phyloP scores from a whole-genome alignment of 2,113 vertebrate species.

The Porphyrio hochstetteri region DNA sequence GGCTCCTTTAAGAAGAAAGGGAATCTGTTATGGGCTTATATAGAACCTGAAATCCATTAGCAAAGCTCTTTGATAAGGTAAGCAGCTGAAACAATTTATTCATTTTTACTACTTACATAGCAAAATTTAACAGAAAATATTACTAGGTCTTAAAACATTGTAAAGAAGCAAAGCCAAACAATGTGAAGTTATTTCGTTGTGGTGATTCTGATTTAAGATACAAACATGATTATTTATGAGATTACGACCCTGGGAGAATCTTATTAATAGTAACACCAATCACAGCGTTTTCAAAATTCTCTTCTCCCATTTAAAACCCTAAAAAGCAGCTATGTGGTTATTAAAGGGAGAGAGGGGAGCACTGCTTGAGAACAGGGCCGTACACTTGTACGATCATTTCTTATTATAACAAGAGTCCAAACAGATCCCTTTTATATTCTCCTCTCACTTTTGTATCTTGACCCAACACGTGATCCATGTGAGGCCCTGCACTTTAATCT shows the following conservation, averaged over 20 bases:
- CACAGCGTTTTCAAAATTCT: neutral
- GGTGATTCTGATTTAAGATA: neutral
- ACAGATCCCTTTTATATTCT: slow-evolving; percentile 11
- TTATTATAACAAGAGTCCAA: neutral
- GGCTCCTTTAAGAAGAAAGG: neutral
- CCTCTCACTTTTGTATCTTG: slow-evolving; percentile 10
- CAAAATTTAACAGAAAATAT: neutral
- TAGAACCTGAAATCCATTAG: neutral
- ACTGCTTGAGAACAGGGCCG: neutral
- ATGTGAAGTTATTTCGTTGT: neutral
- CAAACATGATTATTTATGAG: neutral
- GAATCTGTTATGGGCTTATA: neutral
- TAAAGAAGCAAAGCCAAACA: neutral
- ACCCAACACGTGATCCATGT: neutral
- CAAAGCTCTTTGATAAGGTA: neutral
- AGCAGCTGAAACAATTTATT: neutral
- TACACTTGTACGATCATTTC: neutral
- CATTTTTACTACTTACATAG: neutral
- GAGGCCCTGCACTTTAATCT: slow-evolving; percentile 55
- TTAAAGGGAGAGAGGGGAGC: neutral
- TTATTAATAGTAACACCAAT: neutral
- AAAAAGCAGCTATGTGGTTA: neutral
- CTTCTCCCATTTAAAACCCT: neutral
- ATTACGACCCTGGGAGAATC: neutral
- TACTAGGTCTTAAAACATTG: neutral